phyloP scores from a whole-genome alignment of 2,113 vertebrate species.

The human region DNA sequence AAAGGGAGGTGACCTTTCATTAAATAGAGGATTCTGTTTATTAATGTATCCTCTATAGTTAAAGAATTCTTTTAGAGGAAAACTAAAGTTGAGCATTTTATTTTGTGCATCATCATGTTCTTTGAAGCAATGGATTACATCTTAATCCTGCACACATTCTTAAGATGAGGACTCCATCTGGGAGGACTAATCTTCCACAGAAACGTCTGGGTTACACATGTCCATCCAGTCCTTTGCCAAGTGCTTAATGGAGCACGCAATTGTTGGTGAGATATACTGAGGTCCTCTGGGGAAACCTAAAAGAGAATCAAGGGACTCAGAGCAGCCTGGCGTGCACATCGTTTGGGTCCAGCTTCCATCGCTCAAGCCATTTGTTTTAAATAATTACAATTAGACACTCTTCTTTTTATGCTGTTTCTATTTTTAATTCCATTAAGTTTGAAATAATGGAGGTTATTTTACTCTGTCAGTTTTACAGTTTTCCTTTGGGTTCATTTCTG shows the following conservation, averaged over 20 bases:
- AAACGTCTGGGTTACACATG: conserved; percentile 65
- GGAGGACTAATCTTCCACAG: conserved; percentile 63
- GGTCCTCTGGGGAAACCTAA: conserved; percentile 44
- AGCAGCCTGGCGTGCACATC: not conserved
- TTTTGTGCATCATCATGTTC: conserved; percentile 71
- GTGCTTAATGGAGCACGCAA: conserved; percentile 43
- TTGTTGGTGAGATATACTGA: not conserved
- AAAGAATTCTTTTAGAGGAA: conserved; percentile 74
- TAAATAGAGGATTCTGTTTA: conserved; percentile 27
- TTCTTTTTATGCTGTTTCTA: conserved; percentile 29
- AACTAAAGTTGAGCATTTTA: conserved; percentile 69
- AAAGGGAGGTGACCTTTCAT: conserved; percentile 47
- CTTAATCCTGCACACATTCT: conserved; percentile 70
- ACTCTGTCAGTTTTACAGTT: conserved; percentile 23
- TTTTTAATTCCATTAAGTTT: conserved; percentile 45
- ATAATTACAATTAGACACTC: conserved; percentile 16
- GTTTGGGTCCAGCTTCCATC: not conserved
- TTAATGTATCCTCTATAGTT: conserved; percentile 64
- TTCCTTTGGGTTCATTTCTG: conserved; percentile 36
- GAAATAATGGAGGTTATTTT: conserved; percentile 36
- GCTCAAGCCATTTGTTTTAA: conserved; percentile 41
- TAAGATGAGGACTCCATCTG: conserved; percentile 60
- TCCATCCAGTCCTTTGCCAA: conserved; percentile 6
- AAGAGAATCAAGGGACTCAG: not conserved
- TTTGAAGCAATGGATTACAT: conserved; percentile 72